Evolutionary conservation across 2,797 vertebrate species (phyloP), one percentile per base, ranked within the genome.

Genomic region (Aselliscus stoliczkanus): DNA sequence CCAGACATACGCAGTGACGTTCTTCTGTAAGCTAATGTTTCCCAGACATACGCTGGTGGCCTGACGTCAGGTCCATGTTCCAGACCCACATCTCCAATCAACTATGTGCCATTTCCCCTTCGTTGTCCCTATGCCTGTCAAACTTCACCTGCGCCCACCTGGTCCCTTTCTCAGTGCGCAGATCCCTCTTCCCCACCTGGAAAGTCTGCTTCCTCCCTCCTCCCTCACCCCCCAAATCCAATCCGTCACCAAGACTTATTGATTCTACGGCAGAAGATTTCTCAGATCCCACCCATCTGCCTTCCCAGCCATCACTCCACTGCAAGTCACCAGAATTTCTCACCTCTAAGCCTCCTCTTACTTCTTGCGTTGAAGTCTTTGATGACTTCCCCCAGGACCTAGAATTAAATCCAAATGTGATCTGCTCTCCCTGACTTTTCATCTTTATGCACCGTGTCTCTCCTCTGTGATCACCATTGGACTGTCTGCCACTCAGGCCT

Each of bases 361-460:
- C 13, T 54, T 54, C 84, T 69, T 8, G 39, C 1, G 5, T 20
- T n/a, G 60, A n/a, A 34, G 25, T 54, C 54, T 37, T 11, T 27
- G 85, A 44, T 80, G 75, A 75, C 34, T 9, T 39, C 17, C 75
- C 52, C 5, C 7, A 25, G 64, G 65, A 67, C 13, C 23, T 29
- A 15, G 50, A 75, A 73, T 58, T 67, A 13, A 58, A 15, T 34
- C 23, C 29, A 65, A 52, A 37, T 0, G 15, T 27, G 76, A 52
- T 5, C 20, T 0, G 4, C 2, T 29, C 18, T 60, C 21, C 83
- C 56, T 37, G 14, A 7, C 34, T 52, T 25, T 27, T 77, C 72
- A n/a, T 0, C 64, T 7, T 56, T 12, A 0, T 37, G 1, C 15
- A 4, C 62, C 11, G 7, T 0, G 10, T 77, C 44, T 23, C 10